Percentiles rank a stretch among this genome's conserved stretches.
phyloP scores from a whole-genome alignment of 2,888 invertebrate species.

The Drosophila prolongata region DNA sequence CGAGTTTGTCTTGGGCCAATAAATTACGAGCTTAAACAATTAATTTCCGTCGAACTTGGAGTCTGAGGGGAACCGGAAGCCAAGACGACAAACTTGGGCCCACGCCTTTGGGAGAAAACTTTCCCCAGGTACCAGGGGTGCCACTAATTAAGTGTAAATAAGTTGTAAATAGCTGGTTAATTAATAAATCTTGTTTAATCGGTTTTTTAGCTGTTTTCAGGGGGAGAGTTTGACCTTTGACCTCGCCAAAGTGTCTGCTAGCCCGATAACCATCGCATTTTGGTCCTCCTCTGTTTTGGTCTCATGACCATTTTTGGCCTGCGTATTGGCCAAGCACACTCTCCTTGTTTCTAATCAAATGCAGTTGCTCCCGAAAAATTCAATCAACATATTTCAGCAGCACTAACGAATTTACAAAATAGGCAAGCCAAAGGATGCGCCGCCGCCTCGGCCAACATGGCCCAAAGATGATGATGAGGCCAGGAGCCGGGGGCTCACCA shows the following conservation, averaged over 20 bases:
- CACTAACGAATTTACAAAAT: slow-evolving; percentile 82
- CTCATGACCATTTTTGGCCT: slow-evolving; percentile 25
- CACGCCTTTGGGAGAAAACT: slow-evolving; percentile 47
- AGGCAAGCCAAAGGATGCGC: slow-evolving; percentile 80
- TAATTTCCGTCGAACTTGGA: slow-evolving; percentile 62
- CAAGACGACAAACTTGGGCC: slow-evolving; percentile 38
- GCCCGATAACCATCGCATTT: slow-evolving; percentile 35
- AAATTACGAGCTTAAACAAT: slow-evolving; percentile 72
- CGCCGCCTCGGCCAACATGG: slow-evolving; percentile 42
- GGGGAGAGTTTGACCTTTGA: slow-evolving; percentile 58
- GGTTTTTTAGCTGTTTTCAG: neutral
- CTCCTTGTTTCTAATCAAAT: slow-evolving; percentile 72
- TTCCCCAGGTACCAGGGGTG: slow-evolving; percentile 63
- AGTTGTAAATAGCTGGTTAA: slow-evolving; percentile 70
- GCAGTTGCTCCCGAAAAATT: slow-evolving; percentile 81
- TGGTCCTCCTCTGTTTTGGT: slow-evolving; percentile 21
- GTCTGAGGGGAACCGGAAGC: slow-evolving; percentile 33
- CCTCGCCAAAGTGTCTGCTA: slow-evolving; percentile 27
- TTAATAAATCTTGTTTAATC: slow-evolving; percentile 69
- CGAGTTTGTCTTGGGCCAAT: slow-evolving; percentile 61
- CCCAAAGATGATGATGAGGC: slow-evolving; percentile 20
- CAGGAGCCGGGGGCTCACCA: slow-evolving; percentile 11
- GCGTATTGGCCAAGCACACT: slow-evolving; percentile 54
- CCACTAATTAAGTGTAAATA: slow-evolving; percentile 79
- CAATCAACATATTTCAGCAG: slow-evolving; percentile 82